These are phyloP conservation scores for Danio choprae DNA, from an alignment of 2,797 vertebrate genomes.

Conservation along the genomic window DNA sequence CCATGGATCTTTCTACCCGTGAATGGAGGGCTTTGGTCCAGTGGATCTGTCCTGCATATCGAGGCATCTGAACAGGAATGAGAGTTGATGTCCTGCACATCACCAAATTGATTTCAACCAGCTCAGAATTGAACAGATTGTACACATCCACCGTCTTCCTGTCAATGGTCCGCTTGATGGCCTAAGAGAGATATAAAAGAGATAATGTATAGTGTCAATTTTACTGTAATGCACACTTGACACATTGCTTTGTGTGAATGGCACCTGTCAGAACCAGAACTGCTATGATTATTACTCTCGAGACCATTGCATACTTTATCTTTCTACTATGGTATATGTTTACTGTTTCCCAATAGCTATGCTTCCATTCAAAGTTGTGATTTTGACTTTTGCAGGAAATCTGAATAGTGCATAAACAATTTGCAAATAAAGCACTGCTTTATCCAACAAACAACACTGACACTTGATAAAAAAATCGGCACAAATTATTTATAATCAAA, in stretches of 20 bases:
- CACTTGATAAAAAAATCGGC: no score
- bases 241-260: not conserved
- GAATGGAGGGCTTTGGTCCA: conserved; percentile 73
- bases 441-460: no score
- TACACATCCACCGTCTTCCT: conserved; percentile 76
- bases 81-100: conserved; percentile 61
- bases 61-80: conserved; percentile 75
- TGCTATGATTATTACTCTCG: not conserved
- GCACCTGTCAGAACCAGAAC: no score
- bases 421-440: not conserved
- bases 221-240: not conserved
- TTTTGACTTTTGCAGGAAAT: no score
- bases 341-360: not conserved
- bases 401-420: no score
- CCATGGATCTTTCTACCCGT: conserved; percentile 76
- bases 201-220: conserved; percentile 3
- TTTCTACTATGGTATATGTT: not conserved
- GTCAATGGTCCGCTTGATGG: conserved; percentile 78
- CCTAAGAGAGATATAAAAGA: conserved; percentile 61
- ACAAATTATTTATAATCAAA: no score
- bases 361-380: not conserved
- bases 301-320: not conserved
- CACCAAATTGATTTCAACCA: conserved; percentile 77
- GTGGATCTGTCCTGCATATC: conserved; percentile 74
- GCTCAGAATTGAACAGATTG: conserved; percentile 72